A percentile compares a stretch with the other conserved stretches of the same genome.
phyloP scores from a whole-genome alignment of 1,140 invertebrate species.

The Brachionus asplanchnoidis region DNA sequence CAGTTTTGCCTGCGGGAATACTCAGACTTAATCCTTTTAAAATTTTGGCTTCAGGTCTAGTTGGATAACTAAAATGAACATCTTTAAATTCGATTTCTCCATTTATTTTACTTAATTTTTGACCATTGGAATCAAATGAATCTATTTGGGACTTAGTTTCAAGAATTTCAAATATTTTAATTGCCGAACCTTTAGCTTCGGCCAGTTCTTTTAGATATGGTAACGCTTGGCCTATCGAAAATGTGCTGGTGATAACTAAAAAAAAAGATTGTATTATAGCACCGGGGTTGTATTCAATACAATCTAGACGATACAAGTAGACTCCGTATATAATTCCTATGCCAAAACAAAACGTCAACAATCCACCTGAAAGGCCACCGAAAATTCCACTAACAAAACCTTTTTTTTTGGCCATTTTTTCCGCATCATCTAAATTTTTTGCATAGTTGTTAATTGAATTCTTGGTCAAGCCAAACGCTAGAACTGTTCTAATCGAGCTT shows the following conservation, averaged over 20 bases:
- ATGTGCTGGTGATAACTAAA: conserved; percentile 73
- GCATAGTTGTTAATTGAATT: conserved; percentile 51
- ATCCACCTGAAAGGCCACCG: background rate
- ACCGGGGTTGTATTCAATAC: conserved; percentile 44
- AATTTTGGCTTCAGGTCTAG: conserved; percentile 64
- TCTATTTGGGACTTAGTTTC: conserved; percentile 55
- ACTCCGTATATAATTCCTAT: conserved; percentile 3
- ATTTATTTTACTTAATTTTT: conserved; percentile 61
- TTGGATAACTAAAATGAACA: conserved; percentile 81
- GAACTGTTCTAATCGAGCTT: conserved; percentile 34
- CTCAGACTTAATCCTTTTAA: conserved; percentile 67
- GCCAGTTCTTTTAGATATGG: conserved; percentile 73
- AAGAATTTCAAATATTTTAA: conserved; percentile 70
- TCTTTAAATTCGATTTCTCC: conserved; percentile 78
- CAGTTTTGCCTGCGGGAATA: conserved; percentile 76
- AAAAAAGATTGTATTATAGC: conserved; percentile 46
- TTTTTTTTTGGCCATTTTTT: conserved; percentile 33
- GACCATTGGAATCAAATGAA: background rate
- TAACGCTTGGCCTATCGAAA: conserved; percentile 75
- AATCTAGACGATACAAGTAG: conserved; percentile 43
- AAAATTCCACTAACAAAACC: conserved; percentile 22
- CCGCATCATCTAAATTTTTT: background rate
- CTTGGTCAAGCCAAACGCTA: conserved; percentile 44
- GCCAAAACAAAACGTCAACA: conserved; percentile 13
- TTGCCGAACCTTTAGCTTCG: conserved; percentile 70